Evolutionary conservation across 2,113 vertebrate genomes (phyloP), one percentile per base, ranked within the genome.

Genomic region (Bubalus kerabau): DNA sequence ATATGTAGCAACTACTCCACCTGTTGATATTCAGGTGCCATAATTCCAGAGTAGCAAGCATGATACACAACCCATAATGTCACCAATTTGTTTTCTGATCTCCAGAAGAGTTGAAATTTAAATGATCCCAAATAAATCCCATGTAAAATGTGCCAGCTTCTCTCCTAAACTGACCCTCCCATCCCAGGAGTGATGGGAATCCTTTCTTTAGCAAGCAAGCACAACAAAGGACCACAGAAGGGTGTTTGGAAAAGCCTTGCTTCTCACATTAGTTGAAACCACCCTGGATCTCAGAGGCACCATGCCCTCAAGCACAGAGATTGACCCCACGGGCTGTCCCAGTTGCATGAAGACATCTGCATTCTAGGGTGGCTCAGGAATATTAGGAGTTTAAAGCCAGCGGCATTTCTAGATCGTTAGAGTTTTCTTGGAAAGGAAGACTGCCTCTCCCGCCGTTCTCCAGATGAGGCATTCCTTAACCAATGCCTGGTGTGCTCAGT

Each of bases 261-360:
- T 32, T 32, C 12, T 56, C 30, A n/a, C 4, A 2, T 28, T 52
- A 36, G 23, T 1, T 1, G 26, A 59, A 90, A 13, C n/a, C 11
- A 7, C 1, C 1, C 26, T 7, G 0, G 40, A 5, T 50, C n/a
- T 54, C 43, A 76, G 40, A n/a, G 30, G 7, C 8, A n/a, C 2
- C 12, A 9, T 7, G 28, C 56, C 9, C 87, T 23, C 6, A 2
- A 21, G 5, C 28, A 11, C 46, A 71, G 57, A 56, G 54, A 30
- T 3, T 10, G 17, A 48, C 17, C 10, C 23, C 6, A 9, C 0
- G 12, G 54, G 32, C 24, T 21, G 5, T 16, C 12, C 8, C 7
- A 67, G 48, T 32, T 71, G 28, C 30, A 3, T 2, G 19, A 26
- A 46, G 8, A 48, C 19, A 40, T 40, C 48, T 60, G 7, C 6